Percentiles rank a stretch among this genome's conserved stretches.
These are phyloP conservation scores for Diarsia brunnea DNA, from an alignment of 2,888 invertebrate genomes.

Conservation along the genomic window DNA sequence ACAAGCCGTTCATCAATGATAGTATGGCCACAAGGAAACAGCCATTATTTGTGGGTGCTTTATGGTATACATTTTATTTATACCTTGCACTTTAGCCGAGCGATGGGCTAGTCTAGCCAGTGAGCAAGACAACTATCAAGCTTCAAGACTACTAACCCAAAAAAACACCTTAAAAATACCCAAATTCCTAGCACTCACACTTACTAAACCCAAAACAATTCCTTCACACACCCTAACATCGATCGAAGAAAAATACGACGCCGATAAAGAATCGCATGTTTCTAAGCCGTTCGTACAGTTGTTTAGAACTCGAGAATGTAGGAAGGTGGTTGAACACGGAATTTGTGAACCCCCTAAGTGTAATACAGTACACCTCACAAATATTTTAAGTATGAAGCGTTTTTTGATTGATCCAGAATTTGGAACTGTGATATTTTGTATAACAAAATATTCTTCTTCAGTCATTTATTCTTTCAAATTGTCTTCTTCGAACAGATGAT, in stretches of 20 bases:
- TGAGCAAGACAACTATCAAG: too few species aligned
- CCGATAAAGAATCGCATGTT: conserved; percentile 62
- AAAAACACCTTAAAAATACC: not conserved
- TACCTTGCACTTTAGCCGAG: too few species aligned
- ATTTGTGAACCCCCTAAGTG: conserved; percentile 41
- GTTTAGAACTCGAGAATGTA: conserved; percentile 38
- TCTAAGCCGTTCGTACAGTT: conserved; percentile 47
- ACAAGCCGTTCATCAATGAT: too few species aligned
- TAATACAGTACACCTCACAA: conserved; percentile 38
- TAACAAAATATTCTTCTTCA: not conserved
- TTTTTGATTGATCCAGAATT: conserved; percentile 8
- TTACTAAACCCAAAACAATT: conserved; percentile 11
- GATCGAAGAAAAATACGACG: conserved; percentile 50
- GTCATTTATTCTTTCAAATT: not conserved
- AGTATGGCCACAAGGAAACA: too few species aligned
- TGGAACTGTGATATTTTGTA: not conserved
- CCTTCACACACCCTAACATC: conserved; percentile 23
- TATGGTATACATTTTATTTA: too few species aligned
- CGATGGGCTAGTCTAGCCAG: too few species aligned
- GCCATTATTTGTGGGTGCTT: too few species aligned
- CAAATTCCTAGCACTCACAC: not conserved
- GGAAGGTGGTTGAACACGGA: conserved; percentile 57
- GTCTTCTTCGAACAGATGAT: not conserved
- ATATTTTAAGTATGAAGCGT: conserved; percentile 31
- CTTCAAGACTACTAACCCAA: not conserved